phyloP scores from a whole-genome alignment of 2,888 invertebrate species.

The Monoplex corrugatus region DNA sequence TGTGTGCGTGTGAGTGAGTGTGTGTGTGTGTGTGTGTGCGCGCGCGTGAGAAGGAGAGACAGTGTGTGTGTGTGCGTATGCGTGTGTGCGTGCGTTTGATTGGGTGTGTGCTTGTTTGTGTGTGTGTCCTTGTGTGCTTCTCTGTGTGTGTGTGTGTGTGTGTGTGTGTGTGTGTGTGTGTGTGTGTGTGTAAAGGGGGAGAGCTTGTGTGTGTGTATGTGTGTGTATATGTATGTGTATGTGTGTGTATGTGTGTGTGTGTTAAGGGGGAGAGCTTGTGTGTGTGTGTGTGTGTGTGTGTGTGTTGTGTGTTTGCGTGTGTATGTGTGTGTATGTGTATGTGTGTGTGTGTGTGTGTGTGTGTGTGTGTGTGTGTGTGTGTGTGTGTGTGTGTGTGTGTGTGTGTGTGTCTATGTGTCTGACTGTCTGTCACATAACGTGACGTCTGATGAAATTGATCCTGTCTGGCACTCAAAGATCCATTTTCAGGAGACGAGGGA shows the following conservation, averaged over 20 bases:
- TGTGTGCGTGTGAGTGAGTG: neutral
- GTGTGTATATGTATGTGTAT: neutral
- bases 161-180: neutral
- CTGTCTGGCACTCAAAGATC: too few relatives aligned
- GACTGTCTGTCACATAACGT: neutral
- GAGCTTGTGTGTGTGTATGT: neutral
- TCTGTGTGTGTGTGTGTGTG: neutral
- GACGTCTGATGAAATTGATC: too few relatives aligned
- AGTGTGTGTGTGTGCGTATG: neutral
- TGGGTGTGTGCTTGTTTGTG: neutral
- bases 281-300: neutral
- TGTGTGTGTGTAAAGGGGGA: neutral
- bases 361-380: neutral
- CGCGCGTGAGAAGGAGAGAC: neutral
- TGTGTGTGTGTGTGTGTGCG: neutral
- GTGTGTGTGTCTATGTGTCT: neutral
- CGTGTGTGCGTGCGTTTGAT: neutral
- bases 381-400: neutral
- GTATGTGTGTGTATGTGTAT: conserved; percentile 15
- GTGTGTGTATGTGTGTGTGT: neutral
- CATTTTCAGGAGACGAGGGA: too few relatives aligned
- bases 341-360: conserved; percentile 17
- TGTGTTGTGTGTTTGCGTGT: neutral
- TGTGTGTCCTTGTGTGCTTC: neutral
- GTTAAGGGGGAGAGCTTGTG: neutral